These are phyloP conservation scores for Decapterus maruadsi DNA, from an alignment of 2,797 vertebrate species.

Conservation along the genomic window DNA sequence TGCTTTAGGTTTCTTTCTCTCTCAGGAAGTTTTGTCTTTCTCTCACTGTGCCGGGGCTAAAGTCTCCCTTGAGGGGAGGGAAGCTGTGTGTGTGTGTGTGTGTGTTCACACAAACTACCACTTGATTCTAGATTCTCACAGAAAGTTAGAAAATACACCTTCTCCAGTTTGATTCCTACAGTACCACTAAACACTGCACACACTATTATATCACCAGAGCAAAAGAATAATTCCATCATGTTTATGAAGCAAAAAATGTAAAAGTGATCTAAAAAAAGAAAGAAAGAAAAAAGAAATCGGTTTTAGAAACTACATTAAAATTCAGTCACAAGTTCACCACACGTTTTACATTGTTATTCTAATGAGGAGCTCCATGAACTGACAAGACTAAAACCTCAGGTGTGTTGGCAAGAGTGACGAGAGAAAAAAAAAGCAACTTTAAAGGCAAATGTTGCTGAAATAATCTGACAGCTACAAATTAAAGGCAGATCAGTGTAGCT, in stretches of 20 bases:
- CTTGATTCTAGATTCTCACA: background rate
- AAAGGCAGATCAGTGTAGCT: background rate
- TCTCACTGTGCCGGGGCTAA: slow-evolving; percentile 13
- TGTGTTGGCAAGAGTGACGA: background rate
- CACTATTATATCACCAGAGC: background rate
- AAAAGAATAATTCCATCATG: background rate
- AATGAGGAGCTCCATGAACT: background rate
- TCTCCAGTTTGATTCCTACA: no score
- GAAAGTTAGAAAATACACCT: background rate
- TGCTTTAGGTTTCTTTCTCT: slow-evolving; percentile 21
- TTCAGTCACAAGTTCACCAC: background rate
- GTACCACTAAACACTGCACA: no score
- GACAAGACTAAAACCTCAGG: background rate
- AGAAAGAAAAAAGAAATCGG: background rate
- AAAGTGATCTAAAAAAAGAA: background rate
- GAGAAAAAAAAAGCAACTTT: background rate
- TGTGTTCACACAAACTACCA: background rate
- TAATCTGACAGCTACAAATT: background rate
- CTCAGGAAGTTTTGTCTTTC: slow-evolving; percentile 16
- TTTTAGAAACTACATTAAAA: background rate
- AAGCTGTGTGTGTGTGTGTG: slow-evolving; percentile 4
- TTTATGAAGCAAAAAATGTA: background rate
- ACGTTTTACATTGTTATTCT: background rate
- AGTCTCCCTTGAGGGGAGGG: slow-evolving; percentile 34
- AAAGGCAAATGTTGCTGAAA: background rate